These are phyloP conservation scores for Pheucticus melanocephalus DNA, from an alignment of 2,113 vertebrate species.

Conservation along the genomic window DNA sequence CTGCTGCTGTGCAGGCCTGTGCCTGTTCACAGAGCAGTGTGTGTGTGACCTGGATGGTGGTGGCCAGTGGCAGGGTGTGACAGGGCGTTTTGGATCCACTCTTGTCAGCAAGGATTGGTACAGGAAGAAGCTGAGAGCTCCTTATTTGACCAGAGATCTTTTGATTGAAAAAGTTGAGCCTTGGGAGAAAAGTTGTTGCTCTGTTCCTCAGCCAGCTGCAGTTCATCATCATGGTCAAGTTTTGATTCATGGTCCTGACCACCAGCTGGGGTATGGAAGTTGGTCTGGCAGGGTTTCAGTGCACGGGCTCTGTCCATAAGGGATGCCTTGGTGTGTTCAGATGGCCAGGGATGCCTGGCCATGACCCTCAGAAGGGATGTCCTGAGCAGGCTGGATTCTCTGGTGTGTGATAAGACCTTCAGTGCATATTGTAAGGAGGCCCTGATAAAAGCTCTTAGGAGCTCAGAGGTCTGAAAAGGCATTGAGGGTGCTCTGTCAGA, in stretches of 20 bases:
- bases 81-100: background rate
- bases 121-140: background rate
- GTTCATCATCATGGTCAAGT: background rate
- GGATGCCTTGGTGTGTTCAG: background rate
- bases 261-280: background rate
- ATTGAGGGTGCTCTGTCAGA: background rate
- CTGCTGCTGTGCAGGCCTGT: background rate
- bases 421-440: background rate
- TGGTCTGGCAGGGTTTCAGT: background rate
- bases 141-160: background rate
- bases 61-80: background rate
- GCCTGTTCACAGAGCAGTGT: background rate
- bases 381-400: background rate
- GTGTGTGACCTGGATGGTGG: background rate
- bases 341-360: background rate
- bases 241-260: background rate
- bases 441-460: background rate
- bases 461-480: background rate
- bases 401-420: background rate
- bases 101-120: background rate
- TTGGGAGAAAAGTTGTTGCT: background rate
- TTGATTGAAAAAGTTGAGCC: background rate
- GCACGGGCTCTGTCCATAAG: background rate
- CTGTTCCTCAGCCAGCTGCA: background rate
- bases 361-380: background rate